A percentile compares a stretch with the other conserved stretches of the same genome.
Conservation (phyloP, 2,888 invertebrate genomes). For the Nymphalis urticae region DNA sequence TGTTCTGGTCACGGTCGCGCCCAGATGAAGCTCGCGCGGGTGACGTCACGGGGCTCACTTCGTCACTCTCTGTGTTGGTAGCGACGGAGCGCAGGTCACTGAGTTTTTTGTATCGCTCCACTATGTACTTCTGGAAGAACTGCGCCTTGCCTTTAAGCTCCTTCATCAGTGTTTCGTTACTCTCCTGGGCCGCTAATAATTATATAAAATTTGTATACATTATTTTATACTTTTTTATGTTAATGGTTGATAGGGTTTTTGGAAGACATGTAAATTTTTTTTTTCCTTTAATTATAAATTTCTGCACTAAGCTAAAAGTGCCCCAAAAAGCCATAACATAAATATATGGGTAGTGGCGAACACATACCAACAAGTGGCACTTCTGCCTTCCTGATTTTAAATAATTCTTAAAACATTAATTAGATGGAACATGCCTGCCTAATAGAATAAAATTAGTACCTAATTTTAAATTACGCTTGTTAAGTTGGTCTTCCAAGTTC, state of each 20-base stretch:
- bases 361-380: too few species aligned
- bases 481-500: slow-evolving; percentile 66
- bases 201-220: too few species aligned
- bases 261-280: not conserved
- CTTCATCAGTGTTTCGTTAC: slow-evolving; percentile 81
- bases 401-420: not conserved
- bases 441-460: slow-evolving; percentile 50
- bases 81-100: slow-evolving; percentile 59
- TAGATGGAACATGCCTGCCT: not conserved
- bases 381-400: not conserved
- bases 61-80: slow-evolving; percentile 59
- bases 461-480: slow-evolving; percentile 63
- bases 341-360: too few species aligned
- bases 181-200: slow-evolving; percentile 71
- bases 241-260: too few species aligned
- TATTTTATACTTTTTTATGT: too few species aligned
- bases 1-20: not conserved
- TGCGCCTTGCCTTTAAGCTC: slow-evolving; percentile 84
- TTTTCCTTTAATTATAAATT: too few species aligned
- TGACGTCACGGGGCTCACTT: not conserved
- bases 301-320: too few species aligned
- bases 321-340: too few species aligned
- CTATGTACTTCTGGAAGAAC: slow-evolving; percentile 84
- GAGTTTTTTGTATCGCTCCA: slow-evolving; percentile 74
- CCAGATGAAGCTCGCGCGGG: not conserved